Evolutionary conservation across 2,888 invertebrate species (phyloP).

Genomic region (Tuberolachnus salignus): DNA sequence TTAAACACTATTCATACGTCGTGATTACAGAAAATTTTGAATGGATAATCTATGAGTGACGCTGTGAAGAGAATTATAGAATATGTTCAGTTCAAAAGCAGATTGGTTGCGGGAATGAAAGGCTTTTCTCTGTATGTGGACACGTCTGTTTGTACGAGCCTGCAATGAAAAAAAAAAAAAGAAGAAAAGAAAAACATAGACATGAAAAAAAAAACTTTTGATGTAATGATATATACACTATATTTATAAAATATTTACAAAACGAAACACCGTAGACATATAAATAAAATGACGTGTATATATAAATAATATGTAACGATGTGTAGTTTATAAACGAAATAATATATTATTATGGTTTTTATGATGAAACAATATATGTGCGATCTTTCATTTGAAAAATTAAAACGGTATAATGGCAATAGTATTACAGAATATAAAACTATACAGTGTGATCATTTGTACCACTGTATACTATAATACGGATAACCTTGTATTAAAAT

Average conservation of each 20-base stretch:
- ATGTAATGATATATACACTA: neutral
- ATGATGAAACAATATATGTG: neutral
- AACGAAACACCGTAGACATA: neutral
- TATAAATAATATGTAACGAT: too few relatives aligned
- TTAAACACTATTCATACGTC: neutral
- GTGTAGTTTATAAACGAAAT: neutral
- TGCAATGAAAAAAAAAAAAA: constrained; percentile 19
- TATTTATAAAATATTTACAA: neutral
- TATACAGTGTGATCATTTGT: neutral
- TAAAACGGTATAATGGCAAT: neutral
- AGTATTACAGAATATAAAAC: neutral
- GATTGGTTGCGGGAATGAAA: constrained; percentile 36
- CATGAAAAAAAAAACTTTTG: constrained; percentile 36
- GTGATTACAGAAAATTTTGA: constrained; percentile 26
- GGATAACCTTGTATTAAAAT: too few relatives aligned
- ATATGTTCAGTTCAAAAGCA: constrained; percentile 44
- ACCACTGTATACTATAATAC: too few relatives aligned
- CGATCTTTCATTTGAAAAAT: neutral
- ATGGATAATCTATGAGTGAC: constrained; percentile 17
- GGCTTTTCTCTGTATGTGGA: constrained; percentile 46
- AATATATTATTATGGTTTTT: neutral
- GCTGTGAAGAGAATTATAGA: constrained; percentile 16
- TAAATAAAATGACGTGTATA: too few relatives aligned
- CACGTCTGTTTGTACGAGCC: constrained; percentile 47
- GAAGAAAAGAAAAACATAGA: neutral